Conservation (phyloP, 37 sponge, comb jelly and placozoan genomes). For the Halichondria panicea region DNA sequence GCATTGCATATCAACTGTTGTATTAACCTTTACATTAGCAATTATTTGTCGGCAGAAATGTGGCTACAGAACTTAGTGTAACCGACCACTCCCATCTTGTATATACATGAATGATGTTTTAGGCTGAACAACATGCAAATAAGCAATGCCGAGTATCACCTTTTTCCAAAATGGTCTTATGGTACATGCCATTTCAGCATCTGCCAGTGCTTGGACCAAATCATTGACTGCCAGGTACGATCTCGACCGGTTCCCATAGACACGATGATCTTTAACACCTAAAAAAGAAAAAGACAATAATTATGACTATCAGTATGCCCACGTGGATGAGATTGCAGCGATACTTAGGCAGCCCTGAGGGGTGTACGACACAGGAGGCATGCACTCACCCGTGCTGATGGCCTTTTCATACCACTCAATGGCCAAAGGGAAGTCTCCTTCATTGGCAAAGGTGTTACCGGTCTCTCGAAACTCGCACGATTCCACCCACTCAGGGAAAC, state of each 20-base stretch:
- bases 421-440: slow-evolving; percentile 52
- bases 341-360: too few relatives aligned
- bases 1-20: too few relatives aligned
- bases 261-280: slow-evolving; percentile 72
- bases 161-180: slow-evolving; percentile 73
- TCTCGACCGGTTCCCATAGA: slow-evolving; percentile 66
- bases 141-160: slow-evolving; percentile 27
- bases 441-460: slow-evolving; percentile 60
- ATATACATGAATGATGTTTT: not conserved
- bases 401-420: slow-evolving; percentile 52
- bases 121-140: not conserved
- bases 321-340: too few relatives aligned
- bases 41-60: too few relatives aligned
- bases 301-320: not conserved
- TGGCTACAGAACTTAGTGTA: too few relatives aligned
- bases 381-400: slow-evolving; percentile 40
- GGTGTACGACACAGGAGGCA: not conserved
- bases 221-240: slow-evolving; percentile 54
- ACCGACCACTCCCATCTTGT: too few relatives aligned
- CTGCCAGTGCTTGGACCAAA: slow-evolving; percentile 49
- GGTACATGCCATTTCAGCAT: slow-evolving; percentile 54
- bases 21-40: too few relatives aligned
- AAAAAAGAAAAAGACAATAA: not conserved
- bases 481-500: slow-evolving; percentile 45
- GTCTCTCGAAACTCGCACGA: slow-evolving; percentile 35